phyloP scores from a whole-genome alignment of 2,113 vertebrate species.

The Gambusia holbrooki region DNA sequence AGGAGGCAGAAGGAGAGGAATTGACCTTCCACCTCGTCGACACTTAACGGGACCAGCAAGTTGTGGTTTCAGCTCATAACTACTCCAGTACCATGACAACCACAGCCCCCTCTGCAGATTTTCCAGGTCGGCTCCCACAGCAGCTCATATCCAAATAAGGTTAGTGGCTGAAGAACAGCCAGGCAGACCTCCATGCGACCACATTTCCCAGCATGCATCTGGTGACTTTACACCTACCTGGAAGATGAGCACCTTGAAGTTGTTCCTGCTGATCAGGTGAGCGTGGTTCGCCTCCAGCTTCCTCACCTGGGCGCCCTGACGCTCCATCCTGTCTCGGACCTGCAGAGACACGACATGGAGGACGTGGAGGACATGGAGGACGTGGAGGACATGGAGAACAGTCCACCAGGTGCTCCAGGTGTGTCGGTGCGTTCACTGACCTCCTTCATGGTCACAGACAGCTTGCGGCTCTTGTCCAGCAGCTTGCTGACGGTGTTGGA shows the following conservation, averaged over 20 bases:
- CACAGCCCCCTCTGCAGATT: neutral
- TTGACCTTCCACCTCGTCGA: too few relatives aligned
- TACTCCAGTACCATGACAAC: slow-evolving; percentile 28
- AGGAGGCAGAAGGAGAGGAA: too few relatives aligned
- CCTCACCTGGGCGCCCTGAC: slow-evolving; percentile 88
- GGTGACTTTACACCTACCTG: slow-evolving; percentile 80
- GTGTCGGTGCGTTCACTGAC: slow-evolving; percentile 65
- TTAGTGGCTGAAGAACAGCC: neutral
- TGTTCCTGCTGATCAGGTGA: slow-evolving; percentile 89
- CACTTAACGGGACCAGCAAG: neutral
- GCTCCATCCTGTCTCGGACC: slow-evolving; percentile 88
- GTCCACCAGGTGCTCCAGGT: neutral
- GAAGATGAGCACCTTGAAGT: slow-evolving; percentile 97
- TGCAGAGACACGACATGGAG: slow-evolving; percentile 17
- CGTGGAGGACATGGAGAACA: neutral
- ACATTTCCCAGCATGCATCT: neutral
- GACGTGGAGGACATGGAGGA: neutral
- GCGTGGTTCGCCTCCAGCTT: slow-evolving; percentile 91
- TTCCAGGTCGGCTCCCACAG: slow-evolving; percentile 21
- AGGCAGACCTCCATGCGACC: neutral
- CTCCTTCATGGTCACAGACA: slow-evolving; percentile 92
- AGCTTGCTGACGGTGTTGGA: slow-evolving; percentile 92
- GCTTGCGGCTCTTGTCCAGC: slow-evolving; percentile 94
- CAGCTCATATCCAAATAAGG: slow-evolving; percentile 48
- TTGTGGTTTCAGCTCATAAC: neutral